A percentile compares a stretch with the other conserved stretches of the same genome.
These are phyloP conservation scores for Tinea pellionella DNA, from an alignment of 2,888 invertebrate species.

Conservation along the genomic window DNA sequence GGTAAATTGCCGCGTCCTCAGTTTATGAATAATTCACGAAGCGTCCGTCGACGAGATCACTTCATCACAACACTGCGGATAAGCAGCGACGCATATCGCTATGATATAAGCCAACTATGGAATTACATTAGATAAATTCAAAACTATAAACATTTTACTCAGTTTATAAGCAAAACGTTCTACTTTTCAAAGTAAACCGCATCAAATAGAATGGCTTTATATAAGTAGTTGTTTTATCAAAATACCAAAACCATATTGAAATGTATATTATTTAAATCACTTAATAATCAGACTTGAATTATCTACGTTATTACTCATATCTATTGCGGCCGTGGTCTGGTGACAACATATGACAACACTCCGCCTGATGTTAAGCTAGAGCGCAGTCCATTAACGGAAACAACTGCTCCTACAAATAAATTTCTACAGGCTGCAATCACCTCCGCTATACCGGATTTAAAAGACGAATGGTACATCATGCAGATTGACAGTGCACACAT, in stretches of 20 bases:
- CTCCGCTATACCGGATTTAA: too few species aligned
- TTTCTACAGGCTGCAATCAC: too few species aligned
- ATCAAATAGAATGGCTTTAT: not conserved
- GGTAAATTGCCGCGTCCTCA: conserved; percentile 48
- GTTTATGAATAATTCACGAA: conserved; percentile 56
- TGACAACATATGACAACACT: too few species aligned
- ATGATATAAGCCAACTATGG: not conserved
- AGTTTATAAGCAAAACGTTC: not conserved
- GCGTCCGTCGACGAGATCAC: conserved; percentile 34
- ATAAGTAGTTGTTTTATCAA: not conserved
- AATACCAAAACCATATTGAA: not conserved
- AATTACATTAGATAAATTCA: not conserved
- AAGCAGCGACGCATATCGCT: conserved; percentile 25
- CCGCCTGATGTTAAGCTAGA: too few species aligned
- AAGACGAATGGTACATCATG: too few species aligned
- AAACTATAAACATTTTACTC: not conserved
- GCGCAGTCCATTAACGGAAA: too few species aligned
- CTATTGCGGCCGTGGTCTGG: too few species aligned
- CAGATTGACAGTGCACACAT: too few species aligned
- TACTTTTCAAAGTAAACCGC: not conserved
- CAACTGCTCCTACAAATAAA: too few species aligned
- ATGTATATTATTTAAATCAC: not conserved
- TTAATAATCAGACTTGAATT: not conserved
- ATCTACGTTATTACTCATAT: too few species aligned
- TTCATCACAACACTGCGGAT: conserved; percentile 38